Evolutionary conservation across 2,797 vertebrate species (phyloP).

Genomic region (Rhinogobio ventralis): DNA sequence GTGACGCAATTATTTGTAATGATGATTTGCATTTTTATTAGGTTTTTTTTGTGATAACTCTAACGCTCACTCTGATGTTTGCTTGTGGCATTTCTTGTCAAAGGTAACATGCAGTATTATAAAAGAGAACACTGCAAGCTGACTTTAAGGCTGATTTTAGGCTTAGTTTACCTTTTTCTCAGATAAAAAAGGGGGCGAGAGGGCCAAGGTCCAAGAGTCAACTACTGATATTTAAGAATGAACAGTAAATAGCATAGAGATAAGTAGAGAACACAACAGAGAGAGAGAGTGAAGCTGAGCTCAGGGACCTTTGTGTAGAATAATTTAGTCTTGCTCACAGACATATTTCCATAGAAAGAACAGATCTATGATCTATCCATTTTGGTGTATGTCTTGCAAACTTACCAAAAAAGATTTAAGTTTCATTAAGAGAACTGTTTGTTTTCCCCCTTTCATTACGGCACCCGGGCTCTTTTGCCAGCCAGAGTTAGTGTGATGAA

Average conservation of each 20-base stretch:
- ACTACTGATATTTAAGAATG: neutral
- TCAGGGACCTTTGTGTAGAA: neutral
- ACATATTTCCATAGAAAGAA: neutral
- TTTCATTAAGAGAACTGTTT: conserved; percentile 3
- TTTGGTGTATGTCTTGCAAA: neutral
- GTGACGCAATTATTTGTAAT: too few species aligned
- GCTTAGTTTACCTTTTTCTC: too few species aligned
- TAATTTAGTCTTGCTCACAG: neutral
- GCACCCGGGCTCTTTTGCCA: neutral
- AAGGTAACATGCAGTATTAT: too few species aligned
- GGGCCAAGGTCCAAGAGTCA: too few species aligned
- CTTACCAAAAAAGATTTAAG: neutral
- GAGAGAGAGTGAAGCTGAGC: neutral
- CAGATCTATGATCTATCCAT: neutral
- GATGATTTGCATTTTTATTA: too few species aligned
- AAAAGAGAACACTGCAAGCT: too few species aligned
- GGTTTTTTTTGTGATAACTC: too few species aligned
- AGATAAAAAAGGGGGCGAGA: too few species aligned
- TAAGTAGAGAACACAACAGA: neutral
- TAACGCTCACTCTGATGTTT: too few species aligned
- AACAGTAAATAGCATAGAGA: neutral
- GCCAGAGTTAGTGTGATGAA: conserved; percentile 25
- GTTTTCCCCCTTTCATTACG: neutral
- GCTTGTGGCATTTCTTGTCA: too few species aligned
- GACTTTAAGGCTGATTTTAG: too few species aligned